Percentiles rank a stretch among this genome's conserved stretches.
These are phyloP conservation scores for Eurois occulta DNA, from an alignment of 2,888 invertebrate genomes.

Conservation along the genomic window DNA sequence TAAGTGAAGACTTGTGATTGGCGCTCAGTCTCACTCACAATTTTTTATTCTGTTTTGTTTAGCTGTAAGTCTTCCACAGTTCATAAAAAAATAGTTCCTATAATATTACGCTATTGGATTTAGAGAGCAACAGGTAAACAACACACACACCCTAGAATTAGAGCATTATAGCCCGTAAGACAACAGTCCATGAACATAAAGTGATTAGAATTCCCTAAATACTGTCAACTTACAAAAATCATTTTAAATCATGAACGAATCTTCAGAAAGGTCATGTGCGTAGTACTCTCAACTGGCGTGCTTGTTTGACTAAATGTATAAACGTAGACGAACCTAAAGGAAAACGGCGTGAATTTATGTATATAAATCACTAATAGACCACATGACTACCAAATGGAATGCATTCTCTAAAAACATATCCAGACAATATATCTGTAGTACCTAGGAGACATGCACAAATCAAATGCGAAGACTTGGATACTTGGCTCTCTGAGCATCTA, in stretches of 20 bases:
- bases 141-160: too few species aligned
- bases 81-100: too few species aligned
- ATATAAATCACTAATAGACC: neutral
- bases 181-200: neutral
- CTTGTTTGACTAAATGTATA: neutral
- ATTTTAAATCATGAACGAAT: neutral
- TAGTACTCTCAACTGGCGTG: too few species aligned
- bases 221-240: neutral
- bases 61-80: too few species aligned
- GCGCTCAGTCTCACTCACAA: too few species aligned
- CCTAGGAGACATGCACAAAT: neutral
- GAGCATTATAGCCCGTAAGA: too few species aligned
- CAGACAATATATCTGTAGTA: neutral
- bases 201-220: neutral
- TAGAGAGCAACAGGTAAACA: too few species aligned
- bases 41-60: too few species aligned
- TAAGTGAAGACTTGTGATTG: too few species aligned
- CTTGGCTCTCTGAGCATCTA: slow-evolving; percentile 40
- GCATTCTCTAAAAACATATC: neutral
- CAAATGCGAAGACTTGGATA: slow-evolving; percentile 20
- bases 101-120: too few species aligned
- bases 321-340: neutral
- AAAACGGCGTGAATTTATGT: neutral
- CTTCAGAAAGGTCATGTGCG: too few species aligned
- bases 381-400: neutral